Conservation (phyloP, 2,888 invertebrate species). For the Tribolium freemani region DNA sequence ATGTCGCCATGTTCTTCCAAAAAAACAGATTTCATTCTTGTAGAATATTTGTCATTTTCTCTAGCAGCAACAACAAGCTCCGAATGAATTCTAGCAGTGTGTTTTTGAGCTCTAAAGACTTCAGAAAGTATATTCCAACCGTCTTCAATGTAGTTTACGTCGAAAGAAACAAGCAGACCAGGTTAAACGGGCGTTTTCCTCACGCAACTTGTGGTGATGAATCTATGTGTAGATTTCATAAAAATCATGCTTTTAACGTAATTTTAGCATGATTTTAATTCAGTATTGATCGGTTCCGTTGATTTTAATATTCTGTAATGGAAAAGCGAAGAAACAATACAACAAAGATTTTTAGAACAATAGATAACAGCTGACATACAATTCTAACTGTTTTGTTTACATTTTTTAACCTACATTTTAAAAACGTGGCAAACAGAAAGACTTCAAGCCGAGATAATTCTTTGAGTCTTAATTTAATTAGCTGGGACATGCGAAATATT, state of each 20-base stretch:
- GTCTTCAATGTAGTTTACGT: no score
- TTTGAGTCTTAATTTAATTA: not conserved
- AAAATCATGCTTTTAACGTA: not conserved
- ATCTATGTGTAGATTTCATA: not conserved
- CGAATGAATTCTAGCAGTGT: no score
- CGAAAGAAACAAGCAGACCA: no score
- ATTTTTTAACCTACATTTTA: not conserved
- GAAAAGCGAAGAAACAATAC: not conserved
- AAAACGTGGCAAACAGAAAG: not conserved
- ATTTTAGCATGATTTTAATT: not conserved
- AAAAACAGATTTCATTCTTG: no score
- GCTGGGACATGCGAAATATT: not conserved
- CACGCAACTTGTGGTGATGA: no score
- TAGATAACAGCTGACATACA: not conserved
- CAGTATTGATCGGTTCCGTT: not conserved
- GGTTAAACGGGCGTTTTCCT: no score
- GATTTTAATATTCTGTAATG: not conserved
- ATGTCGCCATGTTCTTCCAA: no score
- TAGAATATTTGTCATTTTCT: no score
- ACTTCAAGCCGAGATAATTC: not conserved
- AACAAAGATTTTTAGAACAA: not conserved
- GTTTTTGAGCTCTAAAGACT: no score
- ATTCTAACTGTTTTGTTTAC: not conserved
- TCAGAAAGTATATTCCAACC: no score
- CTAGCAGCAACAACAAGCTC: no score